phyloP scores from a whole-genome alignment of 2,888 invertebrate species.

The Cantharis nigra region DNA sequence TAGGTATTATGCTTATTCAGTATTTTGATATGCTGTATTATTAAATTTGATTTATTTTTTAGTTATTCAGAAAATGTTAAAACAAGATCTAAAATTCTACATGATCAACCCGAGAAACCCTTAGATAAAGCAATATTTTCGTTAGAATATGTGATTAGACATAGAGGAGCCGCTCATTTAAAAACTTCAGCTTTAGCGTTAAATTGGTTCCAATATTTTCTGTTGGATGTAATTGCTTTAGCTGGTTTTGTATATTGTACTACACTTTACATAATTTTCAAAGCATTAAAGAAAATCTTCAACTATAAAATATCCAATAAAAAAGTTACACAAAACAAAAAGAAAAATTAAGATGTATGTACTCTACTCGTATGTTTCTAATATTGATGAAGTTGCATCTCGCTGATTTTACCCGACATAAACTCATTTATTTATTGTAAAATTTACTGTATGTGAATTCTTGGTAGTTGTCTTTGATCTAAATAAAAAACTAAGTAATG shows the following conservation, averaged over 20 bases:
- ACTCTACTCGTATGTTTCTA: too few relatives aligned
- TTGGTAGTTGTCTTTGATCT: too few relatives aligned
- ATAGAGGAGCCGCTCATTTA: slow-evolving; percentile 43
- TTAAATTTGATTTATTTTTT: not conserved
- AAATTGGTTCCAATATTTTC: not conserved
- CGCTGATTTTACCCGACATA: too few relatives aligned
- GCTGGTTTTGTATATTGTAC: not conserved
- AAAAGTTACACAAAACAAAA: not conserved
- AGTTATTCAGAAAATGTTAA: slow-evolving; percentile 36
- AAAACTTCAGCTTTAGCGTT: not conserved
- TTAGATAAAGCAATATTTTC: slow-evolving; percentile 44
- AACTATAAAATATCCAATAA: not conserved
- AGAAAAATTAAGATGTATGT: not conserved
- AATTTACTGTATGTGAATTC: too few relatives aligned
- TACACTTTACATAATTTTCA: not conserved
- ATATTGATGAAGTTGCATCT: too few relatives aligned
- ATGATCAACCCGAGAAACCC: slow-evolving; percentile 43
- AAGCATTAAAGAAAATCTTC: not conserved
- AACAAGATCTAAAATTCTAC: slow-evolving; percentile 38
- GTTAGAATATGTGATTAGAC: slow-evolving; percentile 44
- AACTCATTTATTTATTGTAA: too few relatives aligned
- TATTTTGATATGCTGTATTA: too few relatives aligned
- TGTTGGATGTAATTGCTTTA: not conserved
- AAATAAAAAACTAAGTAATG: too few relatives aligned
- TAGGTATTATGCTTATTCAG: slow-evolving; percentile 17